Evolutionary conservation across 2,888 invertebrate species (phyloP).

Genomic region (Anthrax anthrax): DNA sequence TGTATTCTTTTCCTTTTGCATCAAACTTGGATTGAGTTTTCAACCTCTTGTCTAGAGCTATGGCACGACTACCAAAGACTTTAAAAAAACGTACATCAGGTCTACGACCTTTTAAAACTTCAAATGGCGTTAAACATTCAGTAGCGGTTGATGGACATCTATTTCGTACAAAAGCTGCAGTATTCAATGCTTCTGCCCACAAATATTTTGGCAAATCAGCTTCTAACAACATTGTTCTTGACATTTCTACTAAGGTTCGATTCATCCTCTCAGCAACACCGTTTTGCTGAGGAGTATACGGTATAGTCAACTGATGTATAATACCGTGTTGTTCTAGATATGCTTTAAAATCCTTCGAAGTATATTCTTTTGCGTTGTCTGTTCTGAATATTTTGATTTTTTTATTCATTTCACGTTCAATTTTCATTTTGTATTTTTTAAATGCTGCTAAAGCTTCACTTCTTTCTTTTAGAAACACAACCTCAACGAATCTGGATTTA

Average conservation of each 20-base stretch:
- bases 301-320: conserved; percentile 12
- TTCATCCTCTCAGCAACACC: conserved; percentile 16
- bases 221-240: conserved; percentile 16
- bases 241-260: conserved; percentile 14
- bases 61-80: neutral
- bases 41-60: no score
- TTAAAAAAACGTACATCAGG: neutral
- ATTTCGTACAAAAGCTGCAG: conserved; percentile 10
- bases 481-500: conserved; percentile 2
- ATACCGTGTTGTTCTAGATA: conserved; percentile 14
- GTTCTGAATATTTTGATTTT: conserved; percentile 12
- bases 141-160: conserved; percentile 3
- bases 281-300: conserved; percentile 15
- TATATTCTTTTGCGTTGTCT: conserved; percentile 17
- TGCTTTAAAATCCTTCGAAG: conserved; percentile 8
- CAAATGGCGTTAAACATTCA: neutral
- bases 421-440: conserved; percentile 12
- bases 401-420: conserved; percentile 1
- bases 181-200: conserved; percentile 19
- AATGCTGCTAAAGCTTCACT: conserved; percentile 10
- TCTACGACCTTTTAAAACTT: neutral
- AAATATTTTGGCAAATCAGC: conserved; percentile 12
- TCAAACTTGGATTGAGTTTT: no score
- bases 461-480: conserved; percentile 11
- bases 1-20: no score